Evolutionary conservation across 1,140 invertebrate species (phyloP).

Genomic region (Nebria ingens): DNA sequence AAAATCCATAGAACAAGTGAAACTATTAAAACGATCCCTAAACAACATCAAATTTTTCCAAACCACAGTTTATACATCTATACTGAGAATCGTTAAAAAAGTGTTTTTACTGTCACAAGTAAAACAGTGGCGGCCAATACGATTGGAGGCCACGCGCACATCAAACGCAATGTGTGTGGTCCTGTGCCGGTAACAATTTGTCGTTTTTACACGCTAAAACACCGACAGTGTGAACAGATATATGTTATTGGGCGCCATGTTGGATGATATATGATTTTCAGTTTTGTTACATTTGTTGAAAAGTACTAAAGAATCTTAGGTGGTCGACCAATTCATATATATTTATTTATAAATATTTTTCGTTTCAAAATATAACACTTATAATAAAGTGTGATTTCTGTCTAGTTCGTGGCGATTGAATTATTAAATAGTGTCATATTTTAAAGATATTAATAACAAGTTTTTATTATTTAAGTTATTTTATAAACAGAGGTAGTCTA

Average conservation of each 20-base stretch:
- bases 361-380: too few relatives aligned
- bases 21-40: not conserved
- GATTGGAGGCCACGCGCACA: not conserved
- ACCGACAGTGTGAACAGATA: not conserved
- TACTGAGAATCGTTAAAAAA: not conserved
- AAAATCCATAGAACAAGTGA: too few relatives aligned
- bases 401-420: too few relatives aligned
- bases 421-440: too few relatives aligned
- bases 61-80: not conserved
- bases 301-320: not conserved
- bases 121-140: not conserved
- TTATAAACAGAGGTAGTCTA: too few relatives aligned
- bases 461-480: too few relatives aligned
- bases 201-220: not conserved
- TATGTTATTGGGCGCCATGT: not conserved
- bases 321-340: too few relatives aligned
- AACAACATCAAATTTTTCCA: not conserved
- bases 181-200: not conserved
- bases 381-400: too few relatives aligned
- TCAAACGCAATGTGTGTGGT: constrained; percentile 1
- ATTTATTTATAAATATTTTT: too few relatives aligned
- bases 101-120: not conserved
- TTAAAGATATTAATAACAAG: too few relatives aligned
- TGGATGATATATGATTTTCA: not conserved
- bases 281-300: not conserved